Conservation (phyloP, 2,113 vertebrate genomes). For the Polyodon spathula region DNA sequence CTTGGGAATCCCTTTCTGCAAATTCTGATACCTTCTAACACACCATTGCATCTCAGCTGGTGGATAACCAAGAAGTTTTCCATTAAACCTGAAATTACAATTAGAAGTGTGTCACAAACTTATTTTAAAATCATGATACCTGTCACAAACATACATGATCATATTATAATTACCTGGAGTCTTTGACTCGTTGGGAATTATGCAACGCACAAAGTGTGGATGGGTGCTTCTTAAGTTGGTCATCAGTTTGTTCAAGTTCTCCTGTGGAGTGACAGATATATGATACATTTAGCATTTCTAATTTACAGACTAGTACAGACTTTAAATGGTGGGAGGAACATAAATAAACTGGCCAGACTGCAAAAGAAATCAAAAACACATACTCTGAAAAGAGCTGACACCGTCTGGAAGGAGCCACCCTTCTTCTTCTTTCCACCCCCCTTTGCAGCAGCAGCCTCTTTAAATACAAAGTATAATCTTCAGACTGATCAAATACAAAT, state of each 20-base stretch:
- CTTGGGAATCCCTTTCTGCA: conserved; percentile 87
- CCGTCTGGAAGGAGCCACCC: conserved; percentile 92
- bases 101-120: too few species aligned
- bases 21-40: conserved; percentile 78
- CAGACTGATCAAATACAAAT: too few species aligned
- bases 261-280: conserved; percentile 57
- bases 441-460: conserved; percentile 41
- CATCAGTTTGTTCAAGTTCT: conserved; percentile 90
- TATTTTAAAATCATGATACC: not conserved
- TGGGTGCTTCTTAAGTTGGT: conserved; percentile 79
- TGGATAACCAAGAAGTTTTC: conserved; percentile 80
- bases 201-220: conserved; percentile 83
- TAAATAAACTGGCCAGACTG: too few species aligned
- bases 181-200: conserved; percentile 90
- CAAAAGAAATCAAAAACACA: not conserved
- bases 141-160: too few species aligned
- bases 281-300: not conserved
- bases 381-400: conserved; percentile 82
- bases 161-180: conserved; percentile 70
- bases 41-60: conserved; percentile 75
- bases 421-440: conserved; percentile 86
- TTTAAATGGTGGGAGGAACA: too few species aligned
- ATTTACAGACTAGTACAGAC: too few species aligned
- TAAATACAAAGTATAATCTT: not conserved
- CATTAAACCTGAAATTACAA: conserved; percentile 61